Conservation (phyloP, 2,888 invertebrate genomes). For the Dichetophora obliterata region DNA sequence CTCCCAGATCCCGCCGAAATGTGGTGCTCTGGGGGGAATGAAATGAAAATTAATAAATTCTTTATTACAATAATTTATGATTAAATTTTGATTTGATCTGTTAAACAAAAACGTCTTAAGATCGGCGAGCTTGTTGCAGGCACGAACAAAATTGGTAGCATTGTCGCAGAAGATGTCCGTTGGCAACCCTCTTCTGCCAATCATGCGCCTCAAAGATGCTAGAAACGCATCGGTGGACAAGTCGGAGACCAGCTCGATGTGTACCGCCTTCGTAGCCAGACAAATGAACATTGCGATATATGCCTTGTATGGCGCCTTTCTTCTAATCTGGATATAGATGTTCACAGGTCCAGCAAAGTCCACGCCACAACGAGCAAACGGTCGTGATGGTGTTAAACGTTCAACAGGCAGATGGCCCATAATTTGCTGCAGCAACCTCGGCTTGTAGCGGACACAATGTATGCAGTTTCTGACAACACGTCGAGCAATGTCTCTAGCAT, state of each 20-base stretch:
- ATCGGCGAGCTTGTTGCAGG: no score
- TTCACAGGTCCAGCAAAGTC: constrained; percentile 41
- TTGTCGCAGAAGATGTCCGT: no score
- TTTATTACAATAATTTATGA: no score
- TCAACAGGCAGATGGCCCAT: constrained; percentile 38
- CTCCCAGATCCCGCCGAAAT: no score
- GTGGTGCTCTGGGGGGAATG: no score
- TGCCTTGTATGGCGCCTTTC: constrained; percentile 37
- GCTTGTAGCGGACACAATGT: constrained; percentile 39
- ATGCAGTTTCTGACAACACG: constrained; percentile 30
- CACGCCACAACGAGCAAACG: constrained; percentile 40
- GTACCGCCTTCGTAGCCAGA: constrained; percentile 41
- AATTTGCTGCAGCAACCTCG: constrained; percentile 44
- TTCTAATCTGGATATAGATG: constrained; percentile 36
- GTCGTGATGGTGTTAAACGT: constrained; percentile 33
- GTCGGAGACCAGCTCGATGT: constrained; percentile 45
- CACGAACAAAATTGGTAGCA: no score
- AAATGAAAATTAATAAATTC: no score
- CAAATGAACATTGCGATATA: constrained; percentile 39
- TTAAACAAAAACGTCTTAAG: no score
- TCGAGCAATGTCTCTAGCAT: constrained; percentile 39
- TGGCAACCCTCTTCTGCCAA: no score
- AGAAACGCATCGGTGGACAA: no score
- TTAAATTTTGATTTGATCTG: no score
- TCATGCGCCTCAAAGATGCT: no score